Evolutionary conservation across 2,113 vertebrate genomes (phyloP), one percentile per base, ranked within the genome.

Genomic region (Lasiurus borealis): DNA sequence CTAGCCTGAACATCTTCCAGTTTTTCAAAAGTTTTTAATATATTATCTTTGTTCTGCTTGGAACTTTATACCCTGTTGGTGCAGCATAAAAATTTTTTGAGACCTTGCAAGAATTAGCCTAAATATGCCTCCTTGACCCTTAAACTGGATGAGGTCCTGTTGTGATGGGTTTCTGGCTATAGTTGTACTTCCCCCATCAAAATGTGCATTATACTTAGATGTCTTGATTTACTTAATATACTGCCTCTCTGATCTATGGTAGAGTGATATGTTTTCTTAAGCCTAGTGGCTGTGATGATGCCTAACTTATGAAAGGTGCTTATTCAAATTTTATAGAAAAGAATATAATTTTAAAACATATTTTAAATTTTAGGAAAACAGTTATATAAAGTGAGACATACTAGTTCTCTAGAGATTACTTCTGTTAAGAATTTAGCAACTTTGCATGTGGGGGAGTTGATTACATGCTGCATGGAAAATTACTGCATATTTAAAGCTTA

Each of bases 401-500:
- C 31, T 96, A 75, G 31, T 86, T 96, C 90, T 84, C 48, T 86
- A 50, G 40, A 71, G 57, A 46, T 52, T 92, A 89, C 66, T 91
- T 95, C 91, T 96, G 21, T 87, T 72, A 88, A 91, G 78, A 94
- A 91, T 73, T 94, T 95, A 93, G 66, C 69, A 96, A 76, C 93
- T 96, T 95, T 85, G 57, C 69, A 62, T 95, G 90, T 83, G 64
- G 64, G 29, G 75, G 88, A 94, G 87, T 95, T 97, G 91, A 94
- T 95, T 94, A 91, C 88, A 73, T 95, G 95, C 82, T 76, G 48
- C 82, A 94, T 89, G 94, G 96, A 94, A 96, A 98, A 96, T 97
- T 89, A 90, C 95, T 93, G 93, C 83, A 88, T 96, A 96, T 96
- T 97, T 96, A 97, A 94, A 85, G 94, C 93, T 97, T 97, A 96